Evolutionary conservation across 2,888 invertebrate genomes (phyloP).

Genomic region (Patella depressa): DNA sequence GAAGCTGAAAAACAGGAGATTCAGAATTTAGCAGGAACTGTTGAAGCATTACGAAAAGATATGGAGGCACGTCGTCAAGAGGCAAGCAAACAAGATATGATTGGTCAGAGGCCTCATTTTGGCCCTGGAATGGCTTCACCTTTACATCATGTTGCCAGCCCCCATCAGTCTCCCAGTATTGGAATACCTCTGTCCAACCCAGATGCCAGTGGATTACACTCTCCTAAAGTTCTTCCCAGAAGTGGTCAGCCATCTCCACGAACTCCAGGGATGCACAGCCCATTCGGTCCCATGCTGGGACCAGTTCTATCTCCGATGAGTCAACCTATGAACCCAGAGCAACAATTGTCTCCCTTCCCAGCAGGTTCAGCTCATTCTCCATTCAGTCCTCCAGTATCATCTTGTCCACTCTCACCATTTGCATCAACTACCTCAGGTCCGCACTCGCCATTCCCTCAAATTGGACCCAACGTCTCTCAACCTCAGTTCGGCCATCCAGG

Average conservation of each 20-base stretch:
- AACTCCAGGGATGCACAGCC: constrained; percentile 60
- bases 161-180: constrained; percentile 32
- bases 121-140: constrained; percentile 48
- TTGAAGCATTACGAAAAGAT: background rate
- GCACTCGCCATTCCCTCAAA: constrained; percentile 51
- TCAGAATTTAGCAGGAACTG: background rate
- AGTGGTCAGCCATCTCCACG: constrained; percentile 61
- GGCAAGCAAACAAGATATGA: constrained; percentile 26
- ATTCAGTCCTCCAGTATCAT: constrained; percentile 50
- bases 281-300: constrained; percentile 44
- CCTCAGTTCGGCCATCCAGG: constrained; percentile 2
- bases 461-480: constrained; percentile 36
- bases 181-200: constrained; percentile 25
- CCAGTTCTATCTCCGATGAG: constrained; percentile 41
- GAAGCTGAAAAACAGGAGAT: constrained; percentile 34
- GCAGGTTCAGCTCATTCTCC: constrained; percentile 49
- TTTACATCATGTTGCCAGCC: constrained; percentile 44
- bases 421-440: constrained; percentile 46
- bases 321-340: constrained; percentile 42
- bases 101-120: constrained; percentile 42
- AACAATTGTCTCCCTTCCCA: constrained; percentile 57
- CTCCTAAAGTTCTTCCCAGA: constrained; percentile 54
- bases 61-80: constrained; percentile 17
- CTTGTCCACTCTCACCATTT: constrained; percentile 39
- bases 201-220: constrained; percentile 49